Conservation (phyloP, 2,113 vertebrate species). For the Onychorhynchus coronatus region DNA sequence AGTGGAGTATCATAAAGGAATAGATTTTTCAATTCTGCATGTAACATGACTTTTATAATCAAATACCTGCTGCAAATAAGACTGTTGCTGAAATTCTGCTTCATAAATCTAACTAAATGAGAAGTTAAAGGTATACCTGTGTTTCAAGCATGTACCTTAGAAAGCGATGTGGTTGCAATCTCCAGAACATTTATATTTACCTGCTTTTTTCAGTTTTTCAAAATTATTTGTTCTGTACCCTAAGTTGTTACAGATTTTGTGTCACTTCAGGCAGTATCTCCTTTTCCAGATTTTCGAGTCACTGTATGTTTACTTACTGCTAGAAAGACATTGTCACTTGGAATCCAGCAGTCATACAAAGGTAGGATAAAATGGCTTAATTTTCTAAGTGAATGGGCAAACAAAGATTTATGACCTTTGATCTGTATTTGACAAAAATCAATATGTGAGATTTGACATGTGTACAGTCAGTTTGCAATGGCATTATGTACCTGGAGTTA, state of each 20-base stretch:
- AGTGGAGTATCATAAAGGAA: not conserved
- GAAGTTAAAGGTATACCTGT: not conserved
- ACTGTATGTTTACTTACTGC: not conserved
- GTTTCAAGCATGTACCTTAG: not conserved
- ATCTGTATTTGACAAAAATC: not conserved
- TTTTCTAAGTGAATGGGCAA: not conserved
- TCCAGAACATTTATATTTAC: not conserved
- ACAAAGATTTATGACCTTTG: not conserved
- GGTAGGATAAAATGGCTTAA: not conserved
- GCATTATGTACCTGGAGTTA: not conserved
- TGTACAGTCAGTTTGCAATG: not conserved
- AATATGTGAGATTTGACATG: not conserved
- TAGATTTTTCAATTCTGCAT: not conserved
- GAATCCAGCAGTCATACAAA: not conserved
- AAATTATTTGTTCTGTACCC: not conserved
- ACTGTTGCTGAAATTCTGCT: not conserved
- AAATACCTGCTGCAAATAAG: not conserved
- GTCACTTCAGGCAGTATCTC: not conserved
- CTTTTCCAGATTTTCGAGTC: not conserved
- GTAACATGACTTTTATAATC: not conserved
- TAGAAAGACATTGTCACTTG: not conserved
- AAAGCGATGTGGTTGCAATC: not conserved
- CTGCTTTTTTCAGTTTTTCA: not conserved
- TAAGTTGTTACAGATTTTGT: not conserved
- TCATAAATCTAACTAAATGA: not conserved